phyloP scores from a whole-genome alignment of 2,113 vertebrate species.

The Anolis sagrei region DNA sequence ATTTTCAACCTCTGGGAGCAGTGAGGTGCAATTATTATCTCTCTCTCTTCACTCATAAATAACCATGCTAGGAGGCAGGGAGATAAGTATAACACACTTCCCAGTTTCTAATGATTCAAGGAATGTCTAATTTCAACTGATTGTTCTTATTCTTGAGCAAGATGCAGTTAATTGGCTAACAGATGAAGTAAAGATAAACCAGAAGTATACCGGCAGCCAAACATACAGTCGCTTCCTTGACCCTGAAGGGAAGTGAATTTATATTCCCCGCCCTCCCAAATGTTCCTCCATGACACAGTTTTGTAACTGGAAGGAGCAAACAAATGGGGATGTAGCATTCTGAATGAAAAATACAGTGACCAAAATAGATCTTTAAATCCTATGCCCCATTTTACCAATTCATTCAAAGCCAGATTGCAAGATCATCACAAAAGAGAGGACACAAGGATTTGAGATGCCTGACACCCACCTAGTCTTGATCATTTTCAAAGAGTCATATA shows the following conservation, averaged over 20 bases:
- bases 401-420: neutral
- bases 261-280: neutral
- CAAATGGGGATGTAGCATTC: neutral
- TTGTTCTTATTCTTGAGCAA: neutral
- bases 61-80: no score
- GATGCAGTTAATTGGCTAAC: neutral
- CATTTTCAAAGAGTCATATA: neutral
- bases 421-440: neutral
- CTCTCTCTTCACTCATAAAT: neutral
- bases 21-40: neutral
- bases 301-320: neutral
- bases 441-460: neutral
- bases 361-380: neutral
- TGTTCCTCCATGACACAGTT: neutral
- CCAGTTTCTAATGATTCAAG: no score
- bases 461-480: neutral
- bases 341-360: neutral
- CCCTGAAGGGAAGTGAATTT: neutral
- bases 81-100: no score
- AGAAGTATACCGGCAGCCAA: neutral
- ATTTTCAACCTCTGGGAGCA: neutral
- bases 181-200: neutral
- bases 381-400: neutral
- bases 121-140: neutral
- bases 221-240: neutral